Evolutionary conservation across 2,113 vertebrate genomes (phyloP).

Genomic region (Ellobius talpinus): DNA sequence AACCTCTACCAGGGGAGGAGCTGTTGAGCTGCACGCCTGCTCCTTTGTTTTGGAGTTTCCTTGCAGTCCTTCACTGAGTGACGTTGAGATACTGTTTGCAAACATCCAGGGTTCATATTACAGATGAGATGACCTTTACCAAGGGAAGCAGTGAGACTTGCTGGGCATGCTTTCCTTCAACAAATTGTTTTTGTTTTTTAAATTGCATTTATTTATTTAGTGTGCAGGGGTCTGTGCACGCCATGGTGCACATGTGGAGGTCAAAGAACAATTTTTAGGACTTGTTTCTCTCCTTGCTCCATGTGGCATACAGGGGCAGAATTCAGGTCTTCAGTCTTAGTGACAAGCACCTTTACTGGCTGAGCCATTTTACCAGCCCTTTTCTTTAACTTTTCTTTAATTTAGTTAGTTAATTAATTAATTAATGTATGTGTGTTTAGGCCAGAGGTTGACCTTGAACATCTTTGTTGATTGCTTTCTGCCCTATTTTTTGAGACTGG

Average conservation of each 20-base stretch:
- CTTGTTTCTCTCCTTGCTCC: background rate
- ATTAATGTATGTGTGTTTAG: background rate
- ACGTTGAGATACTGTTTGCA: background rate
- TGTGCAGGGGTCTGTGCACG: background rate
- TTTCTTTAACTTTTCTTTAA: too few relatives aligned
- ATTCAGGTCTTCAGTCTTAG: background rate
- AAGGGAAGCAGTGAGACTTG: background rate
- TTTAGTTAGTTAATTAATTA: background rate
- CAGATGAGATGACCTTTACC: background rate
- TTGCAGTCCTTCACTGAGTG: background rate
- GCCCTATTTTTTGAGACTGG: background rate
- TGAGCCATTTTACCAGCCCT: background rate
- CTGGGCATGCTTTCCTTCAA: background rate
- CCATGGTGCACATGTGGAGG: background rate
- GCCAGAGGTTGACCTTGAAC: background rate
- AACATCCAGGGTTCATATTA: background rate
- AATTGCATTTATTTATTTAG: background rate
- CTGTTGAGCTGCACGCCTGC: background rate
- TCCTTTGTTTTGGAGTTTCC: background rate
- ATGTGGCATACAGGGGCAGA: too few relatives aligned
- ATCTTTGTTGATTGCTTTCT: background rate
- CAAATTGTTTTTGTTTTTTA: background rate
- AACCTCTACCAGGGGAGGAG: background rate
- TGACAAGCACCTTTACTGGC: background rate
- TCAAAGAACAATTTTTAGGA: background rate